These are phyloP conservation scores for Eidolon dupreanum DNA, from an alignment of 2,797 vertebrate species.

Conservation along the genomic window DNA sequence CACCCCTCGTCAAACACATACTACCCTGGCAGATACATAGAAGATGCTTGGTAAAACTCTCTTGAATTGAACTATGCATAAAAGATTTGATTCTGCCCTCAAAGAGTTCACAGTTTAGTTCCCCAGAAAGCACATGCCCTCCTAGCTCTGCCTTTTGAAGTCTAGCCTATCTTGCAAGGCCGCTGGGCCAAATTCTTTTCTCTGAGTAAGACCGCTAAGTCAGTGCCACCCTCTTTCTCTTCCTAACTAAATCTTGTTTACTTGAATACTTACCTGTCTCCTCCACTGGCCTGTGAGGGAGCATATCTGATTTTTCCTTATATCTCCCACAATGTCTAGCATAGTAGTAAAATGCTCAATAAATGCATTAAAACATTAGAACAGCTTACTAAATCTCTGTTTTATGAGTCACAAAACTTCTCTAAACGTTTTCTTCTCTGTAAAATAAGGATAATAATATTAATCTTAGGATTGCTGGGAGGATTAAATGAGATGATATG, in stretches of 20 bases:
- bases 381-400: constrained; percentile 34
- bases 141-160: not conserved
- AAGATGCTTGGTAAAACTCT: not conserved
- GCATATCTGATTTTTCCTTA: not conserved
- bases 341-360: not conserved
- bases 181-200: not conserved
- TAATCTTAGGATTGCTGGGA: not conserved
- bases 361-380: not conserved
- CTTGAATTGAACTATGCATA: not conserved
- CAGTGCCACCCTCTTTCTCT: not conserved
- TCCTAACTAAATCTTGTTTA: not conserved
- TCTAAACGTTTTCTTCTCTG: constrained; percentile 2
- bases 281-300: not conserved
- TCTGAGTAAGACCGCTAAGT: not conserved
- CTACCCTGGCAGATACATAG: not conserved
- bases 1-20: no score
- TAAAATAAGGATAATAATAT: not conserved
- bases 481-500: not conserved
- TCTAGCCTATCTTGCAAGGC: not conserved
- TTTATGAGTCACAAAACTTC: not conserved
- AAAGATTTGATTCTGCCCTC: not conserved
- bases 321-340: not conserved
- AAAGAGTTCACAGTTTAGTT: not conserved
- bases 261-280: not conserved
- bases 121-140: not conserved